phyloP scores from a whole-genome alignment of 2,888 invertebrate species.

The Apamea crenata region DNA sequence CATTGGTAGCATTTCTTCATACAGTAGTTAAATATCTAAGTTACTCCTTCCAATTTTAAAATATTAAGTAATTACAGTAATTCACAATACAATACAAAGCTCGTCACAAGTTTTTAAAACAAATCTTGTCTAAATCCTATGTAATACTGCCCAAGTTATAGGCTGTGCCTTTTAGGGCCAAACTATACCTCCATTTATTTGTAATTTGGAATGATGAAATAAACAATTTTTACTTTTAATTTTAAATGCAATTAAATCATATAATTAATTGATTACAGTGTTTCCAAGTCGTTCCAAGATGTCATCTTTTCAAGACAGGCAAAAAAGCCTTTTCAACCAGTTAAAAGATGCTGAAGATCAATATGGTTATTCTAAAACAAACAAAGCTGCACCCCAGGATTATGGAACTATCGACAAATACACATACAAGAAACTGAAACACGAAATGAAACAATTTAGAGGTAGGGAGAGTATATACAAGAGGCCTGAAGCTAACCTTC shows the following conservation, averaged over 20 bases:
- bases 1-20: too few relatives aligned
- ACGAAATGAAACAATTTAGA: conserved; percentile 91
- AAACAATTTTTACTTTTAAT: too few relatives aligned
- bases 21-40: not conserved
- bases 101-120: not conserved
- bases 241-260: too few relatives aligned
- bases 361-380: conserved; percentile 81
- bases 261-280: conserved; percentile 31
- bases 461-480: conserved; percentile 95
- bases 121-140: not conserved
- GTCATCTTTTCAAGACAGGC: conserved; percentile 91
- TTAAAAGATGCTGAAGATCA: conserved; percentile 92
- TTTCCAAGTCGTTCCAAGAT: conserved; percentile 66
- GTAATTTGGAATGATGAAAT: too few relatives aligned
- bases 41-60: not conserved
- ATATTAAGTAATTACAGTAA: not conserved
- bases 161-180: too few relatives aligned
- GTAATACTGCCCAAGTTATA: too few relatives aligned
- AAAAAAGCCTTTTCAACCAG: conserved; percentile 93
- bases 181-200: too few relatives aligned
- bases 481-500: conserved; percentile 92
- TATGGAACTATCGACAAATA: conserved; percentile 80
- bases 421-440: conserved; percentile 83
- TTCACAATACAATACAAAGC: not conserved
- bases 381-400: conserved; percentile 77